A percentile compares a stretch with the other conserved stretches of the same genome.
Evolutionary conservation across 2,888 invertebrate genomes (phyloP).

Genomic region (Bedellia somnulentella): DNA sequence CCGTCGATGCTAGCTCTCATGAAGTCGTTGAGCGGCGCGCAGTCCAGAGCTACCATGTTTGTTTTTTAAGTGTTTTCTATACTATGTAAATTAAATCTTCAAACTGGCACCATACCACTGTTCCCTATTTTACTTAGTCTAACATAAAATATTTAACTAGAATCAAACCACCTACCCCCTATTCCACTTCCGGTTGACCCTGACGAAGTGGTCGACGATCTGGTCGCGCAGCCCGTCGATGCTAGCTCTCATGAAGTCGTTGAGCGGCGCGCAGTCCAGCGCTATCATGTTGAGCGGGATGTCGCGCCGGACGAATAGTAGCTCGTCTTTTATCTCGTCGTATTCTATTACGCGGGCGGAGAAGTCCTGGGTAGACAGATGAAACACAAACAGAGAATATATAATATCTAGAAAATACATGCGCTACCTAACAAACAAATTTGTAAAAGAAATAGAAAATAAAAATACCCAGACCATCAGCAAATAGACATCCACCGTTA

Average conservation of each 20-base stretch:
- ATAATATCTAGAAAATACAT: not conserved
- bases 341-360: constrained; percentile 71
- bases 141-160: no score
- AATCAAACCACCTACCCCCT: constrained; percentile 64
- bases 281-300: constrained; percentile 83
- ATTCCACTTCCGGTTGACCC: constrained; percentile 66
- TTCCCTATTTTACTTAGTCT: no score
- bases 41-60: no score
- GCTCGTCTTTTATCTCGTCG: constrained; percentile 70
- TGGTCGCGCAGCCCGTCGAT: constrained; percentile 52
- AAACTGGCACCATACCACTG: no score
- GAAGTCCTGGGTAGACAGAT: constrained; percentile 56
- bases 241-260: constrained; percentile 52
- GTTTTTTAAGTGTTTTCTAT: no score
- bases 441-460: not conserved
- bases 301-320: constrained; percentile 71
- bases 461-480: no score
- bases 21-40: no score
- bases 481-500: no score
- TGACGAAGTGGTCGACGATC: constrained; percentile 63
- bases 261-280: constrained; percentile 49
- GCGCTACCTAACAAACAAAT: not conserved
- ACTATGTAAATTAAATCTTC: no score
- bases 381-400: no score
- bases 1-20: not conserved